Percentiles rank a stretch among this genome's conserved stretches.
These are phyloP conservation scores for Sphaeramia orbicularis DNA, from an alignment of 2,797 vertebrate genomes.

Conservation along the genomic window DNA sequence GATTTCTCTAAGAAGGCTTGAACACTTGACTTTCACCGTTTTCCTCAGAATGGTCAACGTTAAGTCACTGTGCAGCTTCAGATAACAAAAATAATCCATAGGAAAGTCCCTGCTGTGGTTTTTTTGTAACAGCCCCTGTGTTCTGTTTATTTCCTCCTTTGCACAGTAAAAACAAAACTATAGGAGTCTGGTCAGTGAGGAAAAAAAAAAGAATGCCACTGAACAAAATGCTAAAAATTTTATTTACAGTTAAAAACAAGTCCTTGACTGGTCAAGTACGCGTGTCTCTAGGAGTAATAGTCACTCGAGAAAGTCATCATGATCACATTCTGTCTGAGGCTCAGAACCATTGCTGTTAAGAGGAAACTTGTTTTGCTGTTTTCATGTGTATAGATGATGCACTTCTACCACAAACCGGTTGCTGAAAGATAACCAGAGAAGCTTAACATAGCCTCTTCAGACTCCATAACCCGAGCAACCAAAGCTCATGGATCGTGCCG, in stretches of 20 bases:
- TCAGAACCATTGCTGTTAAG: background rate
- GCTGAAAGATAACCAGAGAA: background rate
- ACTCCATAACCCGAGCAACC: slow-evolving; percentile 76
- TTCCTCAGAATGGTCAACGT: no score
- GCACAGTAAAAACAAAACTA: background rate
- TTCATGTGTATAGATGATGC: background rate
- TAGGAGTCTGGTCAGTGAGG: background rate
- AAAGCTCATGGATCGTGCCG: slow-evolving; percentile 89
- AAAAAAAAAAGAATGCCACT: background rate
- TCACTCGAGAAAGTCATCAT: background rate
- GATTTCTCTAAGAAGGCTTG: no score
- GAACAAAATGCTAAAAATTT: slow-evolving; percentile 73
- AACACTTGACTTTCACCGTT: no score
- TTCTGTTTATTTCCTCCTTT: background rate
- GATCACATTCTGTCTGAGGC: slow-evolving; percentile 1
- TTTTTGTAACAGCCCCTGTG: background rate
- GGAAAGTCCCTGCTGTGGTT: slow-evolving; percentile 62
- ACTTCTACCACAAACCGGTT: slow-evolving; percentile 2
- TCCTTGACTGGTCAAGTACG: background rate
- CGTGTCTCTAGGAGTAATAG: slow-evolving; percentile 9
- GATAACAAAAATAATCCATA: slow-evolving; percentile 33
- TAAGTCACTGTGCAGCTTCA: background rate
- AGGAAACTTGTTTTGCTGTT: background rate
- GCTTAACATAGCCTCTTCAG: slow-evolving; percentile 5
- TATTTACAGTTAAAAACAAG: slow-evolving; percentile 80